phyloP scores from a whole-genome alignment of 2,888 invertebrate species.

The Halocaridina rubra region DNA sequence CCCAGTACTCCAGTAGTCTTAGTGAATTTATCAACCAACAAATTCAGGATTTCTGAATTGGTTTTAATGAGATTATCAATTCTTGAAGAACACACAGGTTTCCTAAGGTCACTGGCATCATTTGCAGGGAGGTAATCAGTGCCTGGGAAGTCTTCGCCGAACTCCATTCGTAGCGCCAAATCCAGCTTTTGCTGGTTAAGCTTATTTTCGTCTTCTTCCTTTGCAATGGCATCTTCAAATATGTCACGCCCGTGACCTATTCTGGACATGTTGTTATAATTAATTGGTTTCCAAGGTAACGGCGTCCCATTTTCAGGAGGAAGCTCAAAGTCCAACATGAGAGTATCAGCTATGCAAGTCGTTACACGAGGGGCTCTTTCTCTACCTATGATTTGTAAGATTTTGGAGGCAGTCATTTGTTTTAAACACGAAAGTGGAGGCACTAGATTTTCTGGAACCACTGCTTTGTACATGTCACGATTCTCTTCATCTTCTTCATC shows the following conservation, averaged over 20 bases:
- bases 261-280: constrained; percentile 13
- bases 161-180: constrained; percentile 58
- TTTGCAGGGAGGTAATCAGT: constrained; percentile 57
- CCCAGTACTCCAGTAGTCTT: constrained; percentile 60
- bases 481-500: constrained; percentile 27
- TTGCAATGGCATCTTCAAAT: constrained; percentile 60
- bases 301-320: constrained; percentile 55
- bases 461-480: constrained; percentile 22
- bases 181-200: constrained; percentile 60
- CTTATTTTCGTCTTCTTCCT: constrained; percentile 62
- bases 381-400: constrained; percentile 51
- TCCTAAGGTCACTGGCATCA: constrained; percentile 34
- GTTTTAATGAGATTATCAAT: constrained; percentile 52
- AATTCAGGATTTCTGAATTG: constrained; percentile 56
- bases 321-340: constrained; percentile 43
- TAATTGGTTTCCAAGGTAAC: constrained; percentile 61
- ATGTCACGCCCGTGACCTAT: constrained; percentile 50
- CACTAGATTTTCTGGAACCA: constrained; percentile 52
- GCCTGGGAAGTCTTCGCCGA: constrained; percentile 63
- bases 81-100: constrained; percentile 40
- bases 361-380: constrained; percentile 54
- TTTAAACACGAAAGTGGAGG: constrained; percentile 46
- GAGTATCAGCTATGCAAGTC: constrained; percentile 51
- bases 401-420: constrained; percentile 60
- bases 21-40: constrained; percentile 56